Percentiles rank a stretch among this genome's conserved stretches.
Conservation (phyloP, 1,140 invertebrate genomes). For the Drosophila sechellia region DNA sequence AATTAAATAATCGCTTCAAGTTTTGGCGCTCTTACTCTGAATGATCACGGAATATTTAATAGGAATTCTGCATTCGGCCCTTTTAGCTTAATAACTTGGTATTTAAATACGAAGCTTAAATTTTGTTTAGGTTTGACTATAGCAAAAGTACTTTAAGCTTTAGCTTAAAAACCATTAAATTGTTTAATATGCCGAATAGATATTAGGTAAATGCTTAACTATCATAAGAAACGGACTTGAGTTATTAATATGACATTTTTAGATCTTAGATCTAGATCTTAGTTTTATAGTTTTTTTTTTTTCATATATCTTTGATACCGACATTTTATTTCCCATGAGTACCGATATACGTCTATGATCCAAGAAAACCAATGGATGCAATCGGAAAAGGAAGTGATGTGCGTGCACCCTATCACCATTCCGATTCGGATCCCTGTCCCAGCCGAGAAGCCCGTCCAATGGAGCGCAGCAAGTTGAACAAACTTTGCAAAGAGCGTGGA, state of each 20-base stretch:
- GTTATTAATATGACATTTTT: too few relatives aligned
- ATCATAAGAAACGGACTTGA: too few relatives aligned
- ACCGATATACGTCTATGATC: too few relatives aligned
- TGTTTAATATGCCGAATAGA: too few relatives aligned
- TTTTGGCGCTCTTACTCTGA: slow-evolving; percentile 17
- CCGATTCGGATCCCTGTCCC: background rate
- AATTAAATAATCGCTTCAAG: slow-evolving; percentile 69
- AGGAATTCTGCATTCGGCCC: background rate
- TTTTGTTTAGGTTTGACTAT: background rate
- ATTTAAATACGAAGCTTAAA: background rate
- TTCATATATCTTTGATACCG: too few relatives aligned
- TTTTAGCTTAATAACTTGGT: background rate
- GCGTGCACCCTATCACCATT: background rate
- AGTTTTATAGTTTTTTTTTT: too few relatives aligned
- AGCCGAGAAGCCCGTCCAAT: slow-evolving; percentile 4
- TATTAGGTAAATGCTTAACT: too few relatives aligned
- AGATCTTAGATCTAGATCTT: too few relatives aligned
- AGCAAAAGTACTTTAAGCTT: too few relatives aligned
- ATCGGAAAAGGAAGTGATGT: background rate
- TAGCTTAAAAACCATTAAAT: too few relatives aligned
- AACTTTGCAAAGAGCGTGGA: slow-evolving; percentile 79
- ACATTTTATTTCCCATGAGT: too few relatives aligned
- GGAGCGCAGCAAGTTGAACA: slow-evolving; percentile 69
- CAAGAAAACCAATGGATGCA: too few relatives aligned
- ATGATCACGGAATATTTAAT: background rate